Conservation (phyloP, 2,888 invertebrate species). For the Escarpia spicata region DNA sequence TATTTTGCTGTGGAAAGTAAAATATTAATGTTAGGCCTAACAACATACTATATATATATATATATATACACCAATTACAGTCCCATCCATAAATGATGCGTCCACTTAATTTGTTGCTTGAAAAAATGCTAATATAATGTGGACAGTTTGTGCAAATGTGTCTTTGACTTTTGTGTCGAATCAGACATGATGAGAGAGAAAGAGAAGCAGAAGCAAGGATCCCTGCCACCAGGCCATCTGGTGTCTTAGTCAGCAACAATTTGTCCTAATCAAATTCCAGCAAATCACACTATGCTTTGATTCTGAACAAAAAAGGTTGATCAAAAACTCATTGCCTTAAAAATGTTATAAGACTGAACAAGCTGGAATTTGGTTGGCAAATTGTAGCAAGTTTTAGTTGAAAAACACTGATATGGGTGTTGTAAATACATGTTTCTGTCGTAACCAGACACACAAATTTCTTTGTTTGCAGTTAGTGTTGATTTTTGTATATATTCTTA, state of each 20-base stretch:
- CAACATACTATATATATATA: no score
- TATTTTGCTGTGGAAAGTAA: no score
- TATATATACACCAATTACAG: no score
- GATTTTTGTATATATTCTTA: neutral
- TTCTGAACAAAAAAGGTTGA: neutral
- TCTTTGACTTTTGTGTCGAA: neutral
- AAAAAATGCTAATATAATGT: no score
- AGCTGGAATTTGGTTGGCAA: neutral
- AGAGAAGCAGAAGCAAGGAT: neutral
- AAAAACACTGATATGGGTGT: neutral
- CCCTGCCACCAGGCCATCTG: neutral
- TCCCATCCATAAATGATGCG: no score
- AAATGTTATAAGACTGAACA: neutral
- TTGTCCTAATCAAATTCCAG: neutral
- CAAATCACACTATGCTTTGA: neutral
- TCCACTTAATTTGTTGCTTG: no score
- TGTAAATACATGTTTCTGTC: neutral
- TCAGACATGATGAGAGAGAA: neutral
- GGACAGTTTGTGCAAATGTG: no score
- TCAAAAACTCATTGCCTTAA: neutral
- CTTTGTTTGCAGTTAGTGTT: neutral
- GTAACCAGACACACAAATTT: neutral
- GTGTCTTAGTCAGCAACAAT: neutral
- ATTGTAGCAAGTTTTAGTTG: neutral
- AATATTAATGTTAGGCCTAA: no score